Percentiles rank a stretch among this genome's conserved stretches.
Evolutionary conservation across 2,113 vertebrate genomes (phyloP).

Genomic region (Datnioides undecimradiatus): DNA sequence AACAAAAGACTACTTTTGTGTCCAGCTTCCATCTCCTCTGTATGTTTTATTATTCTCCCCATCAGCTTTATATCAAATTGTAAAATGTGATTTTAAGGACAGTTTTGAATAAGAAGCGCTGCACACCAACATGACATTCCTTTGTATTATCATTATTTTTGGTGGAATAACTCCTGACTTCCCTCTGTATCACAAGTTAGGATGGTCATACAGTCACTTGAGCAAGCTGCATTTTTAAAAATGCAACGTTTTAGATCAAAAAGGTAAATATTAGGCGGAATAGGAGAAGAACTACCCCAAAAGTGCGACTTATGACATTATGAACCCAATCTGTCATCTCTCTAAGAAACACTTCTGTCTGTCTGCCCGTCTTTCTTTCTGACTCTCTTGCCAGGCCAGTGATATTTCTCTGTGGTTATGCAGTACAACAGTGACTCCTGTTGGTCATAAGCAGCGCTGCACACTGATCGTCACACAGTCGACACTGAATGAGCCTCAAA

Average conservation of each 20-base stretch:
- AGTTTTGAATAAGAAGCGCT: no score
- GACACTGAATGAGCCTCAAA: slow-evolving; percentile 7
- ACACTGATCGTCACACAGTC: not conserved
- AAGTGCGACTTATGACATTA: not conserved
- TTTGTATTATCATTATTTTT: not conserved
- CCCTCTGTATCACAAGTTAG: not conserved
- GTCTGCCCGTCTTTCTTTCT: not conserved
- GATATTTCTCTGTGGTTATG: not conserved
- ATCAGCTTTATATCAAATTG: not conserved
- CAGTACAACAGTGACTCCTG: slow-evolving; percentile 67
- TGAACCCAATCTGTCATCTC: not conserved
- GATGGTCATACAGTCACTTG: not conserved
- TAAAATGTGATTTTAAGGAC: not conserved
- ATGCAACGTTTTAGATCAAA: not conserved
- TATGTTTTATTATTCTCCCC: not conserved
- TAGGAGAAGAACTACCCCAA: not conserved
- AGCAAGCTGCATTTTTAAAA: not conserved
- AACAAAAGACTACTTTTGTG: no score
- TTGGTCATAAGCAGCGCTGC: slow-evolving; percentile 40
- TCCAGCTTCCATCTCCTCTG: not conserved
- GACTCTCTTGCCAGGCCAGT: not conserved
- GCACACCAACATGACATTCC: not conserved
- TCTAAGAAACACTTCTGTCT: not conserved
- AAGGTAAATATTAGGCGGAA: not conserved
- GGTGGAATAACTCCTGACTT: not conserved